These are phyloP conservation scores for Thunnus thynnus DNA, from an alignment of 2,113 vertebrate species.

Conservation along the genomic window DNA sequence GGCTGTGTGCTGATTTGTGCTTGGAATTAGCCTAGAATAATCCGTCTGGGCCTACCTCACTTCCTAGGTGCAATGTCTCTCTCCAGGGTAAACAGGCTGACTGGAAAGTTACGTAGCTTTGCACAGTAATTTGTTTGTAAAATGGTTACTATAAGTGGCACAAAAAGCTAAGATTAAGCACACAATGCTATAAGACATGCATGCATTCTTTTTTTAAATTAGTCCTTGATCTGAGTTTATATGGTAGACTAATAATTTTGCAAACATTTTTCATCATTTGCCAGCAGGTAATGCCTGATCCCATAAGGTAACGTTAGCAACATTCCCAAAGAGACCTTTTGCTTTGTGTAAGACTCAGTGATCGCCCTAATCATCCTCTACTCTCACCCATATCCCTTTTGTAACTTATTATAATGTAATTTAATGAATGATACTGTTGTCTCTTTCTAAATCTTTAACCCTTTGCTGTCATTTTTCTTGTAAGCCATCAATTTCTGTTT, in stretches of 20 bases:
- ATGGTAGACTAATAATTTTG: background rate
- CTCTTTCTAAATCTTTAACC: constrained; percentile 4
- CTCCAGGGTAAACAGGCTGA: constrained; percentile 64
- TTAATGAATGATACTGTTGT: background rate
- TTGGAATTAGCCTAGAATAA: constrained; percentile 73
- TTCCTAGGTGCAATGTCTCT: constrained; percentile 54
- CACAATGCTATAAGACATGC: background rate
- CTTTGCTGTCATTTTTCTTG: background rate
- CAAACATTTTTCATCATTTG: background rate
- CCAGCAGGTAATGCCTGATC: background rate
- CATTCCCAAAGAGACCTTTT: constrained; percentile 4
- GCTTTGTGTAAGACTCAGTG: background rate
- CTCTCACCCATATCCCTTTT: background rate
- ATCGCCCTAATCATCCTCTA: background rate
- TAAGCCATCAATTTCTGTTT: background rate
- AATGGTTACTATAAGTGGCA: no score
- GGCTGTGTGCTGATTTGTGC: constrained; percentile 66
- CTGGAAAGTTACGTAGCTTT: constrained; percentile 48
- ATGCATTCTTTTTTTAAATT: background rate
- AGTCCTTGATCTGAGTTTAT: background rate
- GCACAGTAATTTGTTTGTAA: constrained; percentile 44
- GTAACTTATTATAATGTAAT: background rate
- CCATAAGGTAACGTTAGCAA: background rate
- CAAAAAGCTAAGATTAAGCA: no score
- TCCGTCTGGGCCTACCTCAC: constrained; percentile 57